These are phyloP conservation scores for Dasysyrphus tricinctus DNA, from an alignment of 2,888 invertebrate species.

Conservation along the genomic window DNA sequence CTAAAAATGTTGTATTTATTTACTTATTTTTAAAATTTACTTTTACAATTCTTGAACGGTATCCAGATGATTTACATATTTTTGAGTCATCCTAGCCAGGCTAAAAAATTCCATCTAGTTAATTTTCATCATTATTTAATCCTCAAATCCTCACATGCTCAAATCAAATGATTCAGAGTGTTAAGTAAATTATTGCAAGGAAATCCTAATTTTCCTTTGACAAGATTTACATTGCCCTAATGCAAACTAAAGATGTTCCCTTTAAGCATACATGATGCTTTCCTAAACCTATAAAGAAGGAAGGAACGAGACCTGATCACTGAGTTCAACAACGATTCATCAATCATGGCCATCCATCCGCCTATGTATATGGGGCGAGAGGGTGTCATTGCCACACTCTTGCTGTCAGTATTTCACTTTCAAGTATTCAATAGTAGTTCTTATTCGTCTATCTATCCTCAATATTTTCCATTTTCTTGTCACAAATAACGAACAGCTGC, in stretches of 20 bases:
- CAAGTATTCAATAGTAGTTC: not conserved
- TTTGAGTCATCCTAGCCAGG: too few relatives aligned
- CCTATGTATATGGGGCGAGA: not conserved
- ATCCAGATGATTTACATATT: too few relatives aligned
- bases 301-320: constrained; percentile 30
- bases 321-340: constrained; percentile 44
- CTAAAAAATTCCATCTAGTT: too few relatives aligned
- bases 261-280: constrained; percentile 4
- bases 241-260: constrained; percentile 21
- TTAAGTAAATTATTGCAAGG: not conserved
- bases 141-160: not conserved
- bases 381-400: constrained; percentile 39
- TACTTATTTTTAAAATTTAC: too few relatives aligned
- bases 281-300: not conserved
- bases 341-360: constrained; percentile 46
- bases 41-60: too few relatives aligned
- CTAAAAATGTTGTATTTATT: too few relatives aligned
- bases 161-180: constrained; percentile 7
- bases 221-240: not conserved
- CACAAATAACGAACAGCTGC: constrained; percentile 41
- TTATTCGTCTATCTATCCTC: constrained; percentile 22
- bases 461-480: constrained; percentile 65
- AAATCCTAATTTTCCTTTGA: constrained; percentile 7
- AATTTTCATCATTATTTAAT: too few relatives aligned
- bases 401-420: constrained; percentile 47